These are phyloP conservation scores for Tenualosa ilisha DNA, from an alignment of 2,797 vertebrate species.

Conservation along the genomic window DNA sequence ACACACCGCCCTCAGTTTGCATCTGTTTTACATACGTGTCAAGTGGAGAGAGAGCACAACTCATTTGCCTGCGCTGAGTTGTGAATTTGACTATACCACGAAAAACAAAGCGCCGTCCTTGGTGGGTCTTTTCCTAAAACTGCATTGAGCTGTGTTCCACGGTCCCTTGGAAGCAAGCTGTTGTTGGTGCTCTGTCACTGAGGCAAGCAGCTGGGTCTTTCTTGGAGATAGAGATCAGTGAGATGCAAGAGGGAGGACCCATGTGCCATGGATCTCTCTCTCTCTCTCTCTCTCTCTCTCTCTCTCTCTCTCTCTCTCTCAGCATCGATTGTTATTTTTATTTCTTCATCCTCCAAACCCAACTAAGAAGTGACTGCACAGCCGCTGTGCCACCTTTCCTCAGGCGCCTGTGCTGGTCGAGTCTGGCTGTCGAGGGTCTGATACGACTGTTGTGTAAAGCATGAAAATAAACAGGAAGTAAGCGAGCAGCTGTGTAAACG, in stretches of 20 bases:
- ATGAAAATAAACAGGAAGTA: conserved; percentile 62
- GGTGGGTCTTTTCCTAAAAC: conserved; percentile 60
- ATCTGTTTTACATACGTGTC: conserved; percentile 72
- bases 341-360: not conserved
- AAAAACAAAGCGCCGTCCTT: conserved; percentile 62
- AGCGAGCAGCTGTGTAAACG: conserved; percentile 72
- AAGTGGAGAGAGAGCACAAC: conserved; percentile 56
- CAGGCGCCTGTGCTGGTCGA: conserved; percentile 21
- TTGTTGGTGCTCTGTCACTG: conserved; percentile 30
- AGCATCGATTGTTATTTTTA: not conserved
- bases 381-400: not conserved
- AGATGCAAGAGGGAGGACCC: conserved; percentile 9
- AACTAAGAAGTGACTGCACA: not conserved
- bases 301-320: not conserved
- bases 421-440: conserved; percentile 20
- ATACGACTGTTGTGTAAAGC: conserved; percentile 31
- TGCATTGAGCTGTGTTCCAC: conserved; percentile 29
- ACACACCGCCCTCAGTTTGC: conserved; percentile 64
- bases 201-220: not conserved
- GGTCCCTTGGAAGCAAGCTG: conserved; percentile 51
- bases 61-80: conserved; percentile 50
- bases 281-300: not conserved
- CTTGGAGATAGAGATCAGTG: not conserved
- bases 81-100: conserved; percentile 68
- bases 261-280: conserved; percentile 8